A percentile compares a stretch with the other conserved stretches of the same genome.
These are phyloP conservation scores for Heliothis subflexa DNA, from an alignment of 1,140 invertebrate species.

Conservation along the genomic window DNA sequence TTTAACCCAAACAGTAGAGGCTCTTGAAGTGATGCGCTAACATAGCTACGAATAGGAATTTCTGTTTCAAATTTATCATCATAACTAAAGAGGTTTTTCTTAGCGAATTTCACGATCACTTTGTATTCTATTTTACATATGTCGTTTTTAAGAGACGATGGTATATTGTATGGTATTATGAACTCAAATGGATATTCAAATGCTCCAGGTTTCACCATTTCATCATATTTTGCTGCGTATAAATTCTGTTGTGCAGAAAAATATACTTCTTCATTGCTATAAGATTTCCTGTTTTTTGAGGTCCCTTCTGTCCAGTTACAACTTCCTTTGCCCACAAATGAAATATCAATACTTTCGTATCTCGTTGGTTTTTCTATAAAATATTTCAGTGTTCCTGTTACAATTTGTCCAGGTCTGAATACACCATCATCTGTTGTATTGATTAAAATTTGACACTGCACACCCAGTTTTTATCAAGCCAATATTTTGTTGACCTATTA, in stretches of 20 bases:
- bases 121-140: constrained; percentile 14
- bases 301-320: neutral
- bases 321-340: neutral
- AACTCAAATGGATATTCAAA: constrained; percentile 8
- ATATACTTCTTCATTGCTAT: neutral
- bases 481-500: neutral
- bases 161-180: neutral
- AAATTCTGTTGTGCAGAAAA: neutral
- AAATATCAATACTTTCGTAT: neutral
- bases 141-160: neutral
- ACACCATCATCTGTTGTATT: neutral
- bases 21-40: neutral
- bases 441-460: neutral
- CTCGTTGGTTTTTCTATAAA: neutral
- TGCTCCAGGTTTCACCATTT: neutral
- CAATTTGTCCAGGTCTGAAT: neutral
- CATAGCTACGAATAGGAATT: neutral
- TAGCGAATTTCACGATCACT: neutral
- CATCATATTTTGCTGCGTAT: neutral
- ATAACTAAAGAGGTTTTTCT: neutral
- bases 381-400: constrained; percentile 13
- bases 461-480: neutral
- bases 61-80: neutral
- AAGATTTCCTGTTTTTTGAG: neutral
- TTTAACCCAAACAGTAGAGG: neutral